Percentiles rank a stretch among this genome's conserved stretches.
Evolutionary conservation across 2,888 invertebrate species (phyloP).

Genomic region (Ophioninae sp.): DNA sequence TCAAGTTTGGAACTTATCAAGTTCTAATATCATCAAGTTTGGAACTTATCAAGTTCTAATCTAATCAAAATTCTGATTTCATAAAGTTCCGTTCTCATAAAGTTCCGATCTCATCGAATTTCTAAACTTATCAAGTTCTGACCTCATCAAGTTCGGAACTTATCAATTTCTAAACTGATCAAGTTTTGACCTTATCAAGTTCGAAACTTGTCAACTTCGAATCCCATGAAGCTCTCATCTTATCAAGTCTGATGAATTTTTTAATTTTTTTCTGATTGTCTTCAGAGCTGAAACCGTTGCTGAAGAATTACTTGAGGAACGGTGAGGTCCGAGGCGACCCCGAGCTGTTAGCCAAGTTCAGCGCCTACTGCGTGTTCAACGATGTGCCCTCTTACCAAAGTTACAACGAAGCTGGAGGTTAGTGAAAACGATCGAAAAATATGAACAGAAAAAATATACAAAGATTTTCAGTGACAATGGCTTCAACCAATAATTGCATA

Average conservation of each 20-base stretch:
- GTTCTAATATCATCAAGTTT: neutral
- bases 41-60: neutral
- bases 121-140: too few species aligned
- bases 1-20: too few species aligned
- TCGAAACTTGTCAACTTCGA: neutral
- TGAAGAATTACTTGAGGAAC: conserved; percentile 82
- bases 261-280: neutral
- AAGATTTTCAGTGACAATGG: neutral
- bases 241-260: neutral
- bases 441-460: neutral
- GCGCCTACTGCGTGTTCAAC: conserved; percentile 84
- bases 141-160: neutral
- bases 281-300: conserved; percentile 79
- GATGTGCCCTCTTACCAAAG: conserved; percentile 82
- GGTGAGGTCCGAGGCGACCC: conserved; percentile 80
- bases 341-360: conserved; percentile 80
- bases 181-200: neutral
- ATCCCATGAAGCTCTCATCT: neutral
- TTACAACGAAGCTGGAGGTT: conserved; percentile 71
- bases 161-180: neutral
- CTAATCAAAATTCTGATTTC: too few species aligned
- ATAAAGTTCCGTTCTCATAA: neutral
- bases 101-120: neutral
- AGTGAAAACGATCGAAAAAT: conserved; percentile 57
- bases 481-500: neutral